Conservation (phyloP, 2,113 vertebrate species). For the Talpa occidentalis region DNA sequence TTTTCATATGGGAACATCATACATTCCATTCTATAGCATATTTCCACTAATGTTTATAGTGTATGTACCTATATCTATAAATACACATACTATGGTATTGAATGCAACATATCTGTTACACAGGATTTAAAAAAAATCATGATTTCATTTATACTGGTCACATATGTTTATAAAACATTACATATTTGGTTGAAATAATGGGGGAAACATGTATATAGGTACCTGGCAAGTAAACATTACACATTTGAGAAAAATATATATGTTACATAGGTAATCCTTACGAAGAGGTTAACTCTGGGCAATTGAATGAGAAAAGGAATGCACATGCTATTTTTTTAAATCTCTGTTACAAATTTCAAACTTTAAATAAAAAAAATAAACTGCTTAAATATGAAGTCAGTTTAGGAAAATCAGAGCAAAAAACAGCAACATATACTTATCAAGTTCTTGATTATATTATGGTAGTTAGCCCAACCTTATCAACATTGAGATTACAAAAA, state of each 20-base stretch:
- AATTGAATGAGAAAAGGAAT: not conserved
- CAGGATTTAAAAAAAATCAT: not conserved
- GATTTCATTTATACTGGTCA: not conserved
- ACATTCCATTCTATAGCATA: not conserved
- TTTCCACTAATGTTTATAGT: not conserved
- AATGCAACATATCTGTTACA: not conserved
- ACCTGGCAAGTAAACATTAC: not conserved
- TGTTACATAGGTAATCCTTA: not conserved
- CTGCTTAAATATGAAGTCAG: not conserved
- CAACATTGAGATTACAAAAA: not conserved
- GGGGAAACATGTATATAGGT: not conserved
- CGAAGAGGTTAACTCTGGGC: not conserved
- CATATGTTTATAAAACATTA: not conserved
- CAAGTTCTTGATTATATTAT: not conserved
- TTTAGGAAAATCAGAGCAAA: constrained; percentile 1
- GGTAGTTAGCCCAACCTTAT: not conserved
- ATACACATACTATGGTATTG: not conserved
- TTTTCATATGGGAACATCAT: not conserved
- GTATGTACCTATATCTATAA: not conserved
- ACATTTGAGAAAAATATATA: not conserved
- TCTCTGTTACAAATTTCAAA: not conserved
- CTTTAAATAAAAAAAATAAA: not conserved
- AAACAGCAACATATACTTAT: not conserved
- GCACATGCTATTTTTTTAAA: not conserved
- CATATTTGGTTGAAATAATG: not conserved